Percentiles rank a stretch among this genome's conserved stretches.
These are phyloP conservation scores for Drosophila elegans DNA, from an alignment of 1,140 invertebrate species.

Conservation along the genomic window DNA sequence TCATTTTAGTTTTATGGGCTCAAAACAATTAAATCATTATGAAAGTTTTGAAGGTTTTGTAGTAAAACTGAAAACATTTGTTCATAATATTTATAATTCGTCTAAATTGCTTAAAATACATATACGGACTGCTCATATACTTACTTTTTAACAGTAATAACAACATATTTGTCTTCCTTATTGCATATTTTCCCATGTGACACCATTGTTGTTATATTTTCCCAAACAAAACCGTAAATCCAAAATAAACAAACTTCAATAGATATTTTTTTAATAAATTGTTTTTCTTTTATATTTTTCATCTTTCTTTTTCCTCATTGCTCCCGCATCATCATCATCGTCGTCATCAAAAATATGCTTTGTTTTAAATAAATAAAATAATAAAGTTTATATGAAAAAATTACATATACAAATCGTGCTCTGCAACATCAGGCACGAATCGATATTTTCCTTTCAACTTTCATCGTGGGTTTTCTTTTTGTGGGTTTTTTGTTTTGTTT, in stretches of 20 bases:
- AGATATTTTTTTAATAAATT: slow-evolving; percentile 70
- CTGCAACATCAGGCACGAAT: slow-evolving; percentile 76
- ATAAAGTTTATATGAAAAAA: slow-evolving; percentile 73
- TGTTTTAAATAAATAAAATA: slow-evolving; percentile 82
- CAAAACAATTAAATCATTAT: no score
- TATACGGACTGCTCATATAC: no score
- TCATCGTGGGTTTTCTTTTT: slow-evolving; percentile 33
- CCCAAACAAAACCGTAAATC: no score
- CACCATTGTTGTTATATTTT: background rate
- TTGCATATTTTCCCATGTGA: no score
- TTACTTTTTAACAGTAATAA: background rate
- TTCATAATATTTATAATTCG: no score
- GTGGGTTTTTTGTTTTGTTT: slow-evolving; percentile 28
- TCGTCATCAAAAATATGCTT: slow-evolving; percentile 66
- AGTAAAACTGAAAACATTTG: no score
- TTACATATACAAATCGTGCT: slow-evolving; percentile 72
- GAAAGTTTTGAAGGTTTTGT: no score
- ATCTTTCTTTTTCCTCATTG: slow-evolving; percentile 60
- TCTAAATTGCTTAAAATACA: no score
- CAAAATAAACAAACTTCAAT: slow-evolving; percentile 28
- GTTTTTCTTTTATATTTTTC: slow-evolving; percentile 77
- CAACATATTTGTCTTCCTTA: no score
- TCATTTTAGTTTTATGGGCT: slow-evolving; percentile 1
- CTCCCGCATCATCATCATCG: slow-evolving; percentile 48
- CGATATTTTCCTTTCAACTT: slow-evolving; percentile 54